Conservation (phyloP, 2,888 invertebrate genomes). For the Operophtera brumata region DNA sequence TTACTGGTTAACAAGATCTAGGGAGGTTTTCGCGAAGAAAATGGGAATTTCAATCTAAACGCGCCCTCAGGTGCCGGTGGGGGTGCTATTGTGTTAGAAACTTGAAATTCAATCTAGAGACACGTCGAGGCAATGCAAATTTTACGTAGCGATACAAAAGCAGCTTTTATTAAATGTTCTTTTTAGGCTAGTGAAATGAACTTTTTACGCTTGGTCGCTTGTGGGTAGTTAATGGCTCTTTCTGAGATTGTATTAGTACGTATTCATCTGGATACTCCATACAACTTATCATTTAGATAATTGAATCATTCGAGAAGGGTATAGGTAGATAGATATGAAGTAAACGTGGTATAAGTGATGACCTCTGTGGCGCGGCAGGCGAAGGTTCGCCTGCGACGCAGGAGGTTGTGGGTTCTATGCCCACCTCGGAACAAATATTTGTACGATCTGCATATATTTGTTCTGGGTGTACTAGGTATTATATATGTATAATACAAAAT, state of each 20-base stretch:
- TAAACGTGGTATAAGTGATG: too few relatives aligned
- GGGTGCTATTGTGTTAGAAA: conserved; percentile 44
- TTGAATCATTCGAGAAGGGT: not conserved
- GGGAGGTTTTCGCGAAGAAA: conserved; percentile 61
- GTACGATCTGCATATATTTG: too few relatives aligned
- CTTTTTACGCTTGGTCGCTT: too few relatives aligned
- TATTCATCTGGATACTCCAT: too few relatives aligned
- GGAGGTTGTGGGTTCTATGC: too few relatives aligned
- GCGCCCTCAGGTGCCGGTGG: conserved; percentile 64
- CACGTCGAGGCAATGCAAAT: conserved; percentile 20
- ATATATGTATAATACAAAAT: too few relatives aligned
- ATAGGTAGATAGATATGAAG: not conserved
- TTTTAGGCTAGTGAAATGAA: not conserved
- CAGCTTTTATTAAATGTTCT: conserved; percentile 7
- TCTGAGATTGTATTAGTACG: not conserved
- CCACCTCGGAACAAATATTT: too few relatives aligned
- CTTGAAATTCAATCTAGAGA: conserved; percentile 46
- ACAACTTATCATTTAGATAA: not conserved
- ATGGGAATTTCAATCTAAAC: conserved; percentile 75
- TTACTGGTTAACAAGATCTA: conserved; percentile 47
- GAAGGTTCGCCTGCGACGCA: too few relatives aligned
- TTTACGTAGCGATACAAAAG: conserved; percentile 18
- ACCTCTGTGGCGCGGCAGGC: too few relatives aligned
- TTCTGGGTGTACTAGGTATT: too few relatives aligned
- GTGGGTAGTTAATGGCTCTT: not conserved